Conservation (phyloP, 2,888 invertebrate species). For the Callyntrura sp. region DNA sequence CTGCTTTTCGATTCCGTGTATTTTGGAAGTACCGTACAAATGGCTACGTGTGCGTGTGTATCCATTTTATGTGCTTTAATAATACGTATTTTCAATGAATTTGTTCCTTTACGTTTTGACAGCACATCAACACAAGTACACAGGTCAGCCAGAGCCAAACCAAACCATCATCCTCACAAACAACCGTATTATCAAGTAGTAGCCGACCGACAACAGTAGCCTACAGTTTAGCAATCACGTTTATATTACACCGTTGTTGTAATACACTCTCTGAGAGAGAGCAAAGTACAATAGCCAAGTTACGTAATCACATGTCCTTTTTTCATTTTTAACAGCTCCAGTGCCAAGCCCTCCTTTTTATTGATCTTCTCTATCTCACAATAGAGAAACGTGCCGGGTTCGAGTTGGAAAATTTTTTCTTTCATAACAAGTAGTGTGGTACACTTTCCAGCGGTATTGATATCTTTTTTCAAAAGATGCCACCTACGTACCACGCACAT, state of each 20-base stretch:
- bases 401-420: slow-evolving; percentile 9
- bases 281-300: slow-evolving; percentile 57
- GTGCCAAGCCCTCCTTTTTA: slow-evolving; percentile 75
- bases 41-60: neutral
- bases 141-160: slow-evolving; percentile 42
- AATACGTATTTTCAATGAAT: slow-evolving; percentile 74
- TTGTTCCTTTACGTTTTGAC: slow-evolving; percentile 67
- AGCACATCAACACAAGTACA: slow-evolving; percentile 42
- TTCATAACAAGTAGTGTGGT: neutral
- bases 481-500: slow-evolving; percentile 22
- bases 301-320: slow-evolving; percentile 75
- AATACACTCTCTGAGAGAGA: neutral
- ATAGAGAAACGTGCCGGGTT: slow-evolving; percentile 67
- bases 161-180: slow-evolving; percentile 1
- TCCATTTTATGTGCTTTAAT: neutral
- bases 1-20: neutral
- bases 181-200: slow-evolving; percentile 69
- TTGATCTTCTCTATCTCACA: slow-evolving; percentile 55
- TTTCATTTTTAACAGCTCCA: slow-evolving; percentile 47
- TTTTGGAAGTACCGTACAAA: neutral
- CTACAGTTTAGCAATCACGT: slow-evolving; percentile 38
- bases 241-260: slow-evolving; percentile 9
- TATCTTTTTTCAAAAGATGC: slow-evolving; percentile 32
- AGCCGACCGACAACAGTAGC: slow-evolving; percentile 49
- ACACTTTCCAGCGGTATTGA: slow-evolving; percentile 32